These are phyloP conservation scores for Actinopyga echinites DNA, from an alignment of 53 echinoderm and acorn worm species.

Conservation along the genomic window DNA sequence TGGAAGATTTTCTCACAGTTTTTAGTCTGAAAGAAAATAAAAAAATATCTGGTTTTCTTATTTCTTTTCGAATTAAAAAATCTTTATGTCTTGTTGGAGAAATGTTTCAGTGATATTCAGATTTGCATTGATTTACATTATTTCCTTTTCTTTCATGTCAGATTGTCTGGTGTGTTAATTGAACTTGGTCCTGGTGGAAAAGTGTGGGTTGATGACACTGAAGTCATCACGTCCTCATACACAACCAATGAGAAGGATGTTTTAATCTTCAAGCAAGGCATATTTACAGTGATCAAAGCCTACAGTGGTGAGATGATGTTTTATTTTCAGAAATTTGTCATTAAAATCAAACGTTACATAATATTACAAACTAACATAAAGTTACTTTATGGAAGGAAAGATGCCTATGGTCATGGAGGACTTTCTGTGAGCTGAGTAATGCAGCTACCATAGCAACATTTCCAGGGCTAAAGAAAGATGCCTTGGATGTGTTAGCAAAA, in stretches of 20 bases:
- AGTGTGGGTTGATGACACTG: not conserved
- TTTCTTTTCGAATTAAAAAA: too few species aligned
- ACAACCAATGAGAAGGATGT: not conserved
- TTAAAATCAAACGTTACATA: too few species aligned
- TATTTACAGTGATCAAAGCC: not conserved
- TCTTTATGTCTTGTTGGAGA: not conserved
- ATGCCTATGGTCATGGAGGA: too few species aligned
- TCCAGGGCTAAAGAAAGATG: too few species aligned
- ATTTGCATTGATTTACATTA: not conserved
- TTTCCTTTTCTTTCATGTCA: not conserved
- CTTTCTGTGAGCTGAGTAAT: too few species aligned
- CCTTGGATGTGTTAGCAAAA: too few species aligned
- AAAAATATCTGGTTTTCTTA: too few species aligned
- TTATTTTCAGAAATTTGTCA: not conserved
- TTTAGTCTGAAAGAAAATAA: too few species aligned
- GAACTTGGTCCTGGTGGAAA: not conserved
- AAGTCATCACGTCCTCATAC: not conserved
- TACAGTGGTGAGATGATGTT: slow-evolving; percentile 1
- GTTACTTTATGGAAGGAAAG: too few species aligned
- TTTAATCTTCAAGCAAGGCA: not conserved
- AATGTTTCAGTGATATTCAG: not conserved
- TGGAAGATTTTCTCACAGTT: too few species aligned
- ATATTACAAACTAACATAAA: too few species aligned
- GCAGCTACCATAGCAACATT: too few species aligned
- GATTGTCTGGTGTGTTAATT: not conserved